Evolutionary conservation across 2,888 invertebrate genomes (phyloP).

Genomic region (Drosophila mercatorum): DNA sequence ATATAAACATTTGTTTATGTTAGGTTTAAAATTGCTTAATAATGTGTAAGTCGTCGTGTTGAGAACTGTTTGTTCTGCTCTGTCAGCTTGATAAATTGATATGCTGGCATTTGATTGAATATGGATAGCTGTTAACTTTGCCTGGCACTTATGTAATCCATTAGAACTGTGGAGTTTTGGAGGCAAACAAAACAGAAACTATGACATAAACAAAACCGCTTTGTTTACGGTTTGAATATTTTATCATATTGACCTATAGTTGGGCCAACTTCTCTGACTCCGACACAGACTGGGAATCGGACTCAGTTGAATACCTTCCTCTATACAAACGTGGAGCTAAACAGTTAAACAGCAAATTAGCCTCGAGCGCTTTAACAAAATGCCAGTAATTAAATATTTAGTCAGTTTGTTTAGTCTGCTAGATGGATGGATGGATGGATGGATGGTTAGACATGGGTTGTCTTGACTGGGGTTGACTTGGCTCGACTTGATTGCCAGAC

Average conservation of each 20-base stretch:
- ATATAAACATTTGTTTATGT: not conserved
- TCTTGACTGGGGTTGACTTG: constrained; percentile 10
- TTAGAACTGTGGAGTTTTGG: constrained; percentile 27
- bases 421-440: constrained; percentile 13
- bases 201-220: constrained; percentile 44
- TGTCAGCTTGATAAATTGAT: constrained; percentile 20
- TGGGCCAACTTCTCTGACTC: constrained; percentile 11
- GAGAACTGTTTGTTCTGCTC: not conserved
- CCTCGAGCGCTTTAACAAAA: constrained; percentile 54
- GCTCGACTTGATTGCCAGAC: constrained; percentile 28
- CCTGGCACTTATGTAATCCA: constrained; percentile 21
- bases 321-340: constrained; percentile 32
- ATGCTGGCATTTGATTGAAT: constrained; percentile 1
- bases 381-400: constrained; percentile 71
- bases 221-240: constrained; percentile 53
- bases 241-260: constrained; percentile 47
- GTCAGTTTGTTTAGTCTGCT: constrained; percentile 51
- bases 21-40: not conserved
- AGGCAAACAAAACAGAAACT: constrained; percentile 7
- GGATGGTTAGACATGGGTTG: constrained; percentile 1
- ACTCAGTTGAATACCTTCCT: constrained; percentile 12
- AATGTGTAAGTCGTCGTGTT: not conserved
- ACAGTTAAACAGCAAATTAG: constrained; percentile 61
- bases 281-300: constrained; percentile 1
- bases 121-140: not conserved